Evolutionary conservation across 1,140 invertebrate species (phyloP).

Genomic region (Aethina tumida): DNA sequence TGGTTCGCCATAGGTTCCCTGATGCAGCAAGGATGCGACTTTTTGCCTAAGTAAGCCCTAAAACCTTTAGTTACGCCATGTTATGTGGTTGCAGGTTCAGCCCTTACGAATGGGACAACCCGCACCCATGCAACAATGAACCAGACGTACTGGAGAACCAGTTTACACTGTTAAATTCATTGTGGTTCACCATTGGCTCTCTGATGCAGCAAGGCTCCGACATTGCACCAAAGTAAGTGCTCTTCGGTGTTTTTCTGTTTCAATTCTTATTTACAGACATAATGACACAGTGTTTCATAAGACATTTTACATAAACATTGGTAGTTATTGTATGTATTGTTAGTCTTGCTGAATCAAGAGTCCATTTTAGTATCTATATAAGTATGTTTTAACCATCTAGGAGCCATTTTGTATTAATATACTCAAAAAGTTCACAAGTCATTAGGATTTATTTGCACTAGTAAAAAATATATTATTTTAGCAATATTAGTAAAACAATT

Average conservation of each 20-base stretch:
- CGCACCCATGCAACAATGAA: slow-evolving; percentile 69
- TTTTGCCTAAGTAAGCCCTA: slow-evolving; percentile 74
- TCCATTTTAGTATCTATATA: no score
- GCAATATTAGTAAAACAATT: no score
- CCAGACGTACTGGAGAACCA: slow-evolving; percentile 74
- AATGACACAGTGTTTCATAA: no score
- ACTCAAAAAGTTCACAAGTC: no score
- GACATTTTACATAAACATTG: no score
- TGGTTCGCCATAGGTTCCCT: slow-evolving; percentile 93
- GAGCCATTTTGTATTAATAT: no score
- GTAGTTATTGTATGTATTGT: no score
- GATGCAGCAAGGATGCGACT: slow-evolving; percentile 88
- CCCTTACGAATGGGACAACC: slow-evolving; percentile 84
- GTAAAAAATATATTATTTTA: no score
- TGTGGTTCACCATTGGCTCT: slow-evolving; percentile 83
- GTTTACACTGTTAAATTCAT: slow-evolving; percentile 77
- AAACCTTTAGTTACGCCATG: slow-evolving; percentile 13
- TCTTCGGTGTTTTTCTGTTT: slow-evolving; percentile 6
- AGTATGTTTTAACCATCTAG: no score
- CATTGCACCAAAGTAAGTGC: slow-evolving; percentile 61
- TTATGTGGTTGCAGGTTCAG: slow-evolving; percentile 56
- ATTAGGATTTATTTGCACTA: no score
- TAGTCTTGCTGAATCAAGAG: slow-evolving; percentile 12
- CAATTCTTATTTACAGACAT: no score
- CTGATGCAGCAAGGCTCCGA: slow-evolving; percentile 89